Evolutionary conservation across 2,797 vertebrate genomes (phyloP).

Genomic region (Tachyglossus aculeatus): DNA sequence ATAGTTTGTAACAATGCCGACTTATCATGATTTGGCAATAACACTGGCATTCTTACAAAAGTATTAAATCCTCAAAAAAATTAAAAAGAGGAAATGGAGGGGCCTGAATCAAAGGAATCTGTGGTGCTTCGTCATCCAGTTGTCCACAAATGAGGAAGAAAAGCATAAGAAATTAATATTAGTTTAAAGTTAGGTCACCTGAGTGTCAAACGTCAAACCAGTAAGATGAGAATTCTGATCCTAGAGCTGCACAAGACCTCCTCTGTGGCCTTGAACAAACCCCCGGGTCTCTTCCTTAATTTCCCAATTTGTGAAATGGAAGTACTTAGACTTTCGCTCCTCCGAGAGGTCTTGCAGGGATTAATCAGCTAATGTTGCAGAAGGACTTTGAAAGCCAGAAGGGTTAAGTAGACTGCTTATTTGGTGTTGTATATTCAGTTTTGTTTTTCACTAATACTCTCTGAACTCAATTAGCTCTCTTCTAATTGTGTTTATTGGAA

Average conservation of each 20-base stretch:
- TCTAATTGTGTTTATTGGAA: too few species aligned
- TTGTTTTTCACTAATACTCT: too few species aligned
- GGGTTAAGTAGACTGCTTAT: background rate
- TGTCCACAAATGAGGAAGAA: background rate
- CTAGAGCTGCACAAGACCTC: background rate
- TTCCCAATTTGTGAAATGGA: slow-evolving; percentile 12
- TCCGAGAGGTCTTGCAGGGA: slow-evolving; percentile 11
- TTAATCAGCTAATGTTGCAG: slow-evolving; percentile 24
- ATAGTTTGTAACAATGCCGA: background rate
- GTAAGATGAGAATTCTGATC: background rate
- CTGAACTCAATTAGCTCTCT: too few species aligned
- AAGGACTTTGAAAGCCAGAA: slow-evolving; percentile 8
- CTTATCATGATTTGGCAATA: background rate
- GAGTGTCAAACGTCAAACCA: background rate
- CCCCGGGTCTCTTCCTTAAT: background rate
- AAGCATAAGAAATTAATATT: slow-evolving; percentile 11
- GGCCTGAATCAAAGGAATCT: background rate
- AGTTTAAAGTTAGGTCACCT: slow-evolving; percentile 13
- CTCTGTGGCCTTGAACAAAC: slow-evolving; percentile 15
- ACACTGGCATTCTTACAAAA: background rate
- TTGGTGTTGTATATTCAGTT: too few species aligned
- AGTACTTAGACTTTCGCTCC: slow-evolving; percentile 8
- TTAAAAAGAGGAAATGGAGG: slow-evolving; percentile 4
- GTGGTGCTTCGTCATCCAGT: background rate
- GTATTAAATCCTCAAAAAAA: slow-evolving; percentile 4